phyloP scores from a whole-genome alignment of 2,888 invertebrate species.

The Lepidocyrtinus sp. region DNA sequence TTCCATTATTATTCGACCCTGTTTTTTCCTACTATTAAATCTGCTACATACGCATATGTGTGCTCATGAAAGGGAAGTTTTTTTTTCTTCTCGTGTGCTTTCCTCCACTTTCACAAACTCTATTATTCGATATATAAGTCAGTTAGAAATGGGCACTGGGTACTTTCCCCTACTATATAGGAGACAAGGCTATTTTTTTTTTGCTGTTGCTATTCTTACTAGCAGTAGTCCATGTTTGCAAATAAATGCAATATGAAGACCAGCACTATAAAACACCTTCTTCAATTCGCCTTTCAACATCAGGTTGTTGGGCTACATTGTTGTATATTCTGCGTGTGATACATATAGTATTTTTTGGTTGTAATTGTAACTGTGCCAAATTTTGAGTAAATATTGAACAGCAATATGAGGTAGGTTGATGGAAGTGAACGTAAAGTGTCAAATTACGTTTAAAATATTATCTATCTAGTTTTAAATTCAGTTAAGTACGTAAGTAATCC shows the following conservation, averaged over 20 bases:
- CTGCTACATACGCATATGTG: background rate
- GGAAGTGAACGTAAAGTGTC: conserved; percentile 31
- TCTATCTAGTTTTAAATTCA: background rate
- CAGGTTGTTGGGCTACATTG: background rate
- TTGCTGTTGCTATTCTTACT: background rate
- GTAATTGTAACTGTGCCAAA: conserved; percentile 31
- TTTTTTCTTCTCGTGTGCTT: background rate
- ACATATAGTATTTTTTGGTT: conserved; percentile 3
- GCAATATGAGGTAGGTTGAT: conserved; percentile 10
- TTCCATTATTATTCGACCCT: background rate
- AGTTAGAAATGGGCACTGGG: too few species aligned
- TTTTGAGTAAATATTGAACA: conserved; percentile 15
- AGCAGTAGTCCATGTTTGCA: background rate
- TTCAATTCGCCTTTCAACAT: background rate
- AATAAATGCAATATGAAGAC: background rate
- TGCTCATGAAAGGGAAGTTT: background rate
- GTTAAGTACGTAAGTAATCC: background rate
- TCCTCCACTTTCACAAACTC: background rate
- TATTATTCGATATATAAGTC: background rate
- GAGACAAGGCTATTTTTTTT: too few species aligned
- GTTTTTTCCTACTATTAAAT: background rate
- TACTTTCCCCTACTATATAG: too few species aligned
- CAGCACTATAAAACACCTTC: background rate
- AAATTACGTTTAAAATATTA: conserved; percentile 17
- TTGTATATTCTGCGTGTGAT: background rate